A percentile compares a stretch with the other conserved stretches of the same genome.
phyloP scores from a whole-genome alignment of 1,140 invertebrate genomes.

The Rhopalosiphum padi region DNA sequence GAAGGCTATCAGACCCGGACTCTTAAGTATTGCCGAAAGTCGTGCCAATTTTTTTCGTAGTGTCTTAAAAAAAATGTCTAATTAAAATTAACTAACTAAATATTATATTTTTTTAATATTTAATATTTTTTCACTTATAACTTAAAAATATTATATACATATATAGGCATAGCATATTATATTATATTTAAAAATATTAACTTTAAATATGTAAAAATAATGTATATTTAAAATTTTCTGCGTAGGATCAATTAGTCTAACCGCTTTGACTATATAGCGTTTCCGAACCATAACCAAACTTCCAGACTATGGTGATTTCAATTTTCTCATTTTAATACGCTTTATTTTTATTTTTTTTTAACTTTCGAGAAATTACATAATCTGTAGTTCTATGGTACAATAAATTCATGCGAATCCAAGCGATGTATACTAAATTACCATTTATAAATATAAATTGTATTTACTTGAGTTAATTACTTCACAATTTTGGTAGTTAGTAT shows the following conservation, averaged over 20 bases:
- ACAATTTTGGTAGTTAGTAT: too few species aligned
- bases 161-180: not conserved
- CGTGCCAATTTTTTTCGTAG: conserved; percentile 15
- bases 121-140: not conserved
- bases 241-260: not conserved
- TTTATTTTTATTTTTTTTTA: not conserved
- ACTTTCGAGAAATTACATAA: not conserved
- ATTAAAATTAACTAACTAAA: conserved; percentile 30
- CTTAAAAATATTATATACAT: not conserved
- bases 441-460: not conserved
- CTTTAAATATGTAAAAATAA: too few species aligned
- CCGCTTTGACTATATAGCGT: not conserved
- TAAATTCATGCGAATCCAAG: not conserved
- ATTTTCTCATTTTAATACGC: conserved; percentile 8
- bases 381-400: not conserved
- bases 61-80: not conserved
- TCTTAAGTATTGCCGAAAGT: conserved; percentile 11
- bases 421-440: not conserved
- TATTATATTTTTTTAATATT: not conserved
- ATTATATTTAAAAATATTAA: not conserved
- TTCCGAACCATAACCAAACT: not conserved
- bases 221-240: not conserved
- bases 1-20: conserved; percentile 22
- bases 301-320: not conserved
- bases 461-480: not conserved